Evolutionary conservation across 2,113 vertebrate species (phyloP).

Genomic region (Neoarius graeffei): DNA sequence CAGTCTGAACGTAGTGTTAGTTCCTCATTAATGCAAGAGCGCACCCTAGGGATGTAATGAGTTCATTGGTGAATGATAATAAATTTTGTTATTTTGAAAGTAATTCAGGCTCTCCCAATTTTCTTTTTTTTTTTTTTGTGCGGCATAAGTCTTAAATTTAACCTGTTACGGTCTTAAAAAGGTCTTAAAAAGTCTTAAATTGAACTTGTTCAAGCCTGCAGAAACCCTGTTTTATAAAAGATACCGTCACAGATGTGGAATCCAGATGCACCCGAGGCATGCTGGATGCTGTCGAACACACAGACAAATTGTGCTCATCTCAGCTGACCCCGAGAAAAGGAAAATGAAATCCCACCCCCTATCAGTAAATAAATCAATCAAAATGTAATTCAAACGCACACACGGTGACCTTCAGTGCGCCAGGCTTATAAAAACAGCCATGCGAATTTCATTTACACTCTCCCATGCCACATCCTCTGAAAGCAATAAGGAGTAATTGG

Average conservation of each 20-base stretch:
- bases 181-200: too few species aligned
- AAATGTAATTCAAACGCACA: constrained; percentile 52
- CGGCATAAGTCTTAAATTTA: too few species aligned
- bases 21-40: too few species aligned
- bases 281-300: constrained; percentile 41
- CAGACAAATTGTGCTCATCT: constrained; percentile 47
- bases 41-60: too few species aligned
- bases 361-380: constrained; percentile 61
- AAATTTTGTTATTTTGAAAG: too few species aligned
- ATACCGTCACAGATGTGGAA: constrained; percentile 33
- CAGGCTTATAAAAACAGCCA: constrained; percentile 50
- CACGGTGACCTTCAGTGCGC: constrained; percentile 49
- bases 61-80: too few species aligned
- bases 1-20: too few species aligned
- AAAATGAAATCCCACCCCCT: constrained; percentile 51
- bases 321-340: constrained; percentile 31
- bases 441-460: constrained; percentile 52
- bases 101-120: too few species aligned
- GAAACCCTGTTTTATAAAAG: constrained; percentile 33
- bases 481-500: constrained; percentile 58
- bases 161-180: too few species aligned
- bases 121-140: too few species aligned
- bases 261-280: constrained; percentile 26
- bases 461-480: constrained; percentile 48
- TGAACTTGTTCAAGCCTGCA: too few species aligned